Evolutionary conservation across 2,113 vertebrate species (phyloP).

Genomic region (Caloenas nicobarica): DNA sequence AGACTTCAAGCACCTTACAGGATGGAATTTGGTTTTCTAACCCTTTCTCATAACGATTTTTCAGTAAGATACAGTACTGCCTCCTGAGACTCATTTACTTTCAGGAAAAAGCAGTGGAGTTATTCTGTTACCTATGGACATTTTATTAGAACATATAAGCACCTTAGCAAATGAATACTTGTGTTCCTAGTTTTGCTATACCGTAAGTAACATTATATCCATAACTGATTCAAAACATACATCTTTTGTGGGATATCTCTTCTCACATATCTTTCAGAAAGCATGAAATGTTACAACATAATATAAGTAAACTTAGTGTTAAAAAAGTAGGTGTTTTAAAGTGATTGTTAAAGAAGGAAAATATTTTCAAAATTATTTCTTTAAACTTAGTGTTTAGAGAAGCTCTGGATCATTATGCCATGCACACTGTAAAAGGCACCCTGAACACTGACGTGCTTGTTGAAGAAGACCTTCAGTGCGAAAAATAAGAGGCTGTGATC

Average conservation of each 20-base stretch:
- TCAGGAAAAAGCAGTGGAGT: background rate
- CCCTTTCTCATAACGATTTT: background rate
- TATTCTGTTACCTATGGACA: background rate
- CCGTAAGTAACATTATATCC: background rate
- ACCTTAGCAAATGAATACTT: background rate
- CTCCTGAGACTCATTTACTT: background rate
- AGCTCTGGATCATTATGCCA: background rate
- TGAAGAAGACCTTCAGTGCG: background rate
- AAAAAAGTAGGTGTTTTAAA: background rate
- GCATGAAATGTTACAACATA: background rate
- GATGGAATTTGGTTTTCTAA: background rate
- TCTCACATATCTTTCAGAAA: background rate
- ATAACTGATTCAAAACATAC: background rate
- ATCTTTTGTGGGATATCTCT: background rate
- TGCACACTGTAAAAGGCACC: background rate
- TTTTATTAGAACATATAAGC: background rate
- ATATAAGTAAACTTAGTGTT: background rate
- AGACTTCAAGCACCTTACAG: background rate
- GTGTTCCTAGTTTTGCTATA: background rate
- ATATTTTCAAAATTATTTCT: background rate
- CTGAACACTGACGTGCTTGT: background rate
- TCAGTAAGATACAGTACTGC: background rate
- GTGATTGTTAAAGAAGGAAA: background rate
- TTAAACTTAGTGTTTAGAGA: background rate
- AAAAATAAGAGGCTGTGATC: background rate